Conservation (phyloP, 2,113 vertebrate species). For the Pleuronectes platessa region DNA sequence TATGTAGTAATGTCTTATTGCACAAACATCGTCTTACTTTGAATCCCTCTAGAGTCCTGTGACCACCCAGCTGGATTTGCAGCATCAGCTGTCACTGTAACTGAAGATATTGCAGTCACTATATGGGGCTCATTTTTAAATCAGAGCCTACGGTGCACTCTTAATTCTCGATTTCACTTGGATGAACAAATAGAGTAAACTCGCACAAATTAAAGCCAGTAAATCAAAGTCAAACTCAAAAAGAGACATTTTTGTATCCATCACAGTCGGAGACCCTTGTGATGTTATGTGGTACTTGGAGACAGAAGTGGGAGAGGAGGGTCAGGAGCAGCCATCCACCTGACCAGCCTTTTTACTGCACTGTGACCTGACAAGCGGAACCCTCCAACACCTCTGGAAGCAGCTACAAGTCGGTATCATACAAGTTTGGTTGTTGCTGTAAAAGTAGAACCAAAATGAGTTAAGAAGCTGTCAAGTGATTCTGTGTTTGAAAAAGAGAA, state of each 20-base stretch:
- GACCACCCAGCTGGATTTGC: conserved; percentile 25
- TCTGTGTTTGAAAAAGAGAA: background rate
- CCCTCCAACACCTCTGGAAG: background rate
- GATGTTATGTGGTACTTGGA: background rate
- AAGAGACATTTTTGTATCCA: background rate
- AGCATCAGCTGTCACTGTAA: conserved; percentile 23
- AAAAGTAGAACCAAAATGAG: background rate
- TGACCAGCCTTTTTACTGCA: background rate
- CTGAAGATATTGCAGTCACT: background rate
- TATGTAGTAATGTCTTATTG: background rate
- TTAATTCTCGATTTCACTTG: conserved; percentile 14
- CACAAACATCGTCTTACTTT: background rate
- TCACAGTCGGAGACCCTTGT: background rate
- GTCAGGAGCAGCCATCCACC: no score
- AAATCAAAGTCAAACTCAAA: background rate
- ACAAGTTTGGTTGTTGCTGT: background rate
- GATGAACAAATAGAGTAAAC: background rate
- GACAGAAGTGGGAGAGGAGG: no score
- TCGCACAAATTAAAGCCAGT: background rate
- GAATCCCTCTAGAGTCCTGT: background rate
- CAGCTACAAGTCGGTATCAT: background rate
- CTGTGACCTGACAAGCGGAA: background rate
- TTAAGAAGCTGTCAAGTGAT: background rate
- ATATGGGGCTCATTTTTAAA: conserved; percentile 9
- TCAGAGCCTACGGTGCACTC: background rate